Evolutionary conservation across 2,888 invertebrate species (phyloP).

Genomic region (Cephus sareptanus): DNA sequence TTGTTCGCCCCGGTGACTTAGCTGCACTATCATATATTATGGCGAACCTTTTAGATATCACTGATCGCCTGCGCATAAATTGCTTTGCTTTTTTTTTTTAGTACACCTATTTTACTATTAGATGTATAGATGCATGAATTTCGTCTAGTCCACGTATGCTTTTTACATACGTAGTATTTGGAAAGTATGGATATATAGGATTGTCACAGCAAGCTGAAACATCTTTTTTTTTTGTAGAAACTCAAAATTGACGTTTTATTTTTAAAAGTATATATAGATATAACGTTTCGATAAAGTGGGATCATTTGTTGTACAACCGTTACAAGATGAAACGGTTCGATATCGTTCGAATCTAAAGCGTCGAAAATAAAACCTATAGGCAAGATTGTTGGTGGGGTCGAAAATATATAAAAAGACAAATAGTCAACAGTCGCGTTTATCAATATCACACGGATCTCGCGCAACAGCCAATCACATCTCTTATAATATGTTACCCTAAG

Average conservation of each 20-base stretch:
- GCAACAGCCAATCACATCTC: not conserved
- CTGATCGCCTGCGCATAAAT: conserved; percentile 33
- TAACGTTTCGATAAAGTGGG: not conserved
- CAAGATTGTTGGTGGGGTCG: not conserved
- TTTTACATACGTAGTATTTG: not conserved
- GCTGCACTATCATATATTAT: not conserved
- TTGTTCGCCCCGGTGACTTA: not conserved
- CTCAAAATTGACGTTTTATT: not conserved
- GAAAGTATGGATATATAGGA: not conserved
- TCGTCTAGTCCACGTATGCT: not conserved
- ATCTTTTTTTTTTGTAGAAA: not conserved
- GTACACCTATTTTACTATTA: not conserved
- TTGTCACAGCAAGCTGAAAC: not conserved
- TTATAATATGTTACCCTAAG: not conserved
- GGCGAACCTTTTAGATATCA: not conserved
- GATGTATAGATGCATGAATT: not conserved
- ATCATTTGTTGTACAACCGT: not conserved
- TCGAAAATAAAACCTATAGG: not conserved
- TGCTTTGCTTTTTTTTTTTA: conserved; percentile 30
- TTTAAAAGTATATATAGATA: not conserved
- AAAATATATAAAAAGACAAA: not conserved
- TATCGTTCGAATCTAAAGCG: not conserved
- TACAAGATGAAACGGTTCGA: not conserved
- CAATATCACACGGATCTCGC: not conserved
- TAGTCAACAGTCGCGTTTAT: not conserved